These are phyloP conservation scores for Chelonia mydas DNA, from an alignment of 2,797 vertebrate genomes.

Conservation along the genomic window DNA sequence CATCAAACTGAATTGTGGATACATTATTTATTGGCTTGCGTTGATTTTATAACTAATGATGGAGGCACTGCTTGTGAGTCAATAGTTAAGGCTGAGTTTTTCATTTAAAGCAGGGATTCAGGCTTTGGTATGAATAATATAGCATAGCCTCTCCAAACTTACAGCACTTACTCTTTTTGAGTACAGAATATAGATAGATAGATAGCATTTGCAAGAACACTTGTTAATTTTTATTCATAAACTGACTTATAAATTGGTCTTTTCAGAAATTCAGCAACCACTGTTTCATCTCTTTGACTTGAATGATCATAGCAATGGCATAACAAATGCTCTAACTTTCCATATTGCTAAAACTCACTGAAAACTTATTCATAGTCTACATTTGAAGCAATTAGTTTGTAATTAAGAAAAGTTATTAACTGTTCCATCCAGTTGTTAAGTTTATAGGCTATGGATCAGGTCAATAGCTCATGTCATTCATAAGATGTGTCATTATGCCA, in stretches of 20 bases:
- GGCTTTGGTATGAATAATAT: not conserved
- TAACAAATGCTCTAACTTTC: not conserved
- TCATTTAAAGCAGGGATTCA: not conserved
- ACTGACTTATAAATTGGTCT: not conserved
- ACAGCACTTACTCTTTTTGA: not conserved
- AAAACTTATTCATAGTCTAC: not conserved
- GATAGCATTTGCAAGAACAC: not conserved
- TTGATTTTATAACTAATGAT: not conserved
- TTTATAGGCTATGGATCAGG: not conserved
- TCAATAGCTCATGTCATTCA: not conserved
- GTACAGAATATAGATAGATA: not conserved
- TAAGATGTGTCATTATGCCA: not conserved
- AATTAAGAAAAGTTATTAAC: not conserved
- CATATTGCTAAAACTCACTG: not conserved
- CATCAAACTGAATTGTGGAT: conserved; percentile 1
- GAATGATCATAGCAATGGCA: not conserved
- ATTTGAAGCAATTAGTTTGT: not conserved
- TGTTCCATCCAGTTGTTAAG: not conserved
- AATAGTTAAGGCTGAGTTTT: not conserved
- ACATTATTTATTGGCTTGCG: not conserved
- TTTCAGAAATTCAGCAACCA: not conserved
- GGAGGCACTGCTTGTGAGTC: conserved; percentile 21
- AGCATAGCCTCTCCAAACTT: not conserved
- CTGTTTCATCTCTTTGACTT: not conserved
- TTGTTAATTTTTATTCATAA: not conserved